Conservation (phyloP, 2,797 vertebrate species). For the Lerista edwardsae region DNA sequence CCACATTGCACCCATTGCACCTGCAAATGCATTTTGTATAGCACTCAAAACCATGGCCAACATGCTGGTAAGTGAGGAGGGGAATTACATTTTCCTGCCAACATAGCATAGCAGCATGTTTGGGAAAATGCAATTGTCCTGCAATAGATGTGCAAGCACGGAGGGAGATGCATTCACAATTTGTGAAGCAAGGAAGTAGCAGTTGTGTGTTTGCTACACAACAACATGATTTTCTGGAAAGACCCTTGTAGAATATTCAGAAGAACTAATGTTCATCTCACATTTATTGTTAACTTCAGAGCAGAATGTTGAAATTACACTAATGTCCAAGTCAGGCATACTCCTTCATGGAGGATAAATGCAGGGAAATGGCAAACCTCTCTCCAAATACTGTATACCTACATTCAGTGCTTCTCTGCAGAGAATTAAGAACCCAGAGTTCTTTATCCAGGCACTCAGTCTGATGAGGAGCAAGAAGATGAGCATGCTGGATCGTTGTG, state of each 20-base stretch:
- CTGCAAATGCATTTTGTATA: background rate
- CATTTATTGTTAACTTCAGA: background rate
- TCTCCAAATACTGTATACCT: no score
- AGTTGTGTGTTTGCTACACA: background rate
- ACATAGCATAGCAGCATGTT: background rate
- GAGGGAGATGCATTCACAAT: background rate
- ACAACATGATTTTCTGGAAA: background rate
- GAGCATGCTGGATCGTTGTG: background rate
- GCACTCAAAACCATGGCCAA: background rate
- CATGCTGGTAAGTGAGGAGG: background rate
- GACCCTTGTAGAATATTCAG: background rate
- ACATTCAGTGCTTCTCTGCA: no score
- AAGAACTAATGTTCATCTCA: background rate
- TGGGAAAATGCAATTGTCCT: background rate
- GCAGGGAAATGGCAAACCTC: no score
- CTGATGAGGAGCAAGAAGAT: background rate
- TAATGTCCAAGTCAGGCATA: no score
- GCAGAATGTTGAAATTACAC: background rate
- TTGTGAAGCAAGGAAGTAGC: background rate
- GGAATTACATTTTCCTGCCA: background rate
- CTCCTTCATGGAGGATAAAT: no score
- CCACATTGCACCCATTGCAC: no score
- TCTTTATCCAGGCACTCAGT: no score
- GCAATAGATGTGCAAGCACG: background rate
- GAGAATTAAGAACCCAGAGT: no score